Evolutionary conservation across 2,888 invertebrate species (phyloP).

Genomic region (Carabus problematicus): DNA sequence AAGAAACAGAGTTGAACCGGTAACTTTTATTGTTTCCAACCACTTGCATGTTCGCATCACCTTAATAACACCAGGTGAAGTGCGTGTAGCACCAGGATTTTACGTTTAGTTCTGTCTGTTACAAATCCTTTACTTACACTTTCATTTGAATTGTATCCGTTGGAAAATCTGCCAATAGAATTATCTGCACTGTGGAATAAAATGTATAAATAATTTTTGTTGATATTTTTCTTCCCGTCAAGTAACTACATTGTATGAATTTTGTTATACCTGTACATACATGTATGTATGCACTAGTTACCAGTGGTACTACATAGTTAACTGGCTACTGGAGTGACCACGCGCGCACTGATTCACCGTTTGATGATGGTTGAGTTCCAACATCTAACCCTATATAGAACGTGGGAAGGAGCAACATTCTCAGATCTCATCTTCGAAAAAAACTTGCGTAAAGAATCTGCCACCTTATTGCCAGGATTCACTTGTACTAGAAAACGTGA

Average conservation of each 20-base stretch:
- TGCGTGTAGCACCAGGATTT: too few species aligned
- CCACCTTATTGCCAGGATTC: constrained; percentile 51
- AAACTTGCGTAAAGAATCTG: constrained; percentile 53
- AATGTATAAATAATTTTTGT: too few species aligned
- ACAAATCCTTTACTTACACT: too few species aligned
- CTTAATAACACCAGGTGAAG: not conserved
- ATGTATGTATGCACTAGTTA: too few species aligned
- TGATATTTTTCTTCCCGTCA: too few species aligned
- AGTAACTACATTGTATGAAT: too few species aligned
- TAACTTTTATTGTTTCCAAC: constrained; percentile 17
- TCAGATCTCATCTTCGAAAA: constrained; percentile 54
- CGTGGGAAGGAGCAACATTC: constrained; percentile 55
- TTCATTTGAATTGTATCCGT: too few species aligned
- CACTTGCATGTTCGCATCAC: constrained; percentile 9
- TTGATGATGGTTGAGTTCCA: constrained; percentile 31
- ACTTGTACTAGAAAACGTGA: constrained; percentile 50
- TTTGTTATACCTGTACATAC: too few species aligned
- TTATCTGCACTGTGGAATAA: too few species aligned
- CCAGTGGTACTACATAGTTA: too few species aligned
- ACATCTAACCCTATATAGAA: constrained; percentile 51
- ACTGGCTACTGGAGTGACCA: constrained; percentile 8
- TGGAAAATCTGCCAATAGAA: too few species aligned
- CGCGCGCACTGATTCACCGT: constrained; percentile 34
- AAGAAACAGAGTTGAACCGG: constrained; percentile 1
- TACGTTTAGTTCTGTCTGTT: too few species aligned